phyloP scores from a whole-genome alignment of 2,113 vertebrate genomes.

The Aptenodytes forsteri region DNA sequence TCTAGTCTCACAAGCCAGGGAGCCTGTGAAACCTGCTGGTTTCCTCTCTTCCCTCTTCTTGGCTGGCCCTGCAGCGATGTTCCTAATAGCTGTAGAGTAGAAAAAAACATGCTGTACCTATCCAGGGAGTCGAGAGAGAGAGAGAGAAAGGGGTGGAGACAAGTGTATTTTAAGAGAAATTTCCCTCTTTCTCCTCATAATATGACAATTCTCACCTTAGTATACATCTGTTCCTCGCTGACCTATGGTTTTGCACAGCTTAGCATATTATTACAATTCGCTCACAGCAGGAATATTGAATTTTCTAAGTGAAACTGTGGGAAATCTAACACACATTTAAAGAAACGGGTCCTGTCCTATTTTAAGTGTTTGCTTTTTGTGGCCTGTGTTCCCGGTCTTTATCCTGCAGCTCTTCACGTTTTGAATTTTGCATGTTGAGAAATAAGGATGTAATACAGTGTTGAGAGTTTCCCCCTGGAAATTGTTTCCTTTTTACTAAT shows the following conservation, averaged over 20 bases:
- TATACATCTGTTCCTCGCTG: neutral
- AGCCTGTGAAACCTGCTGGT: neutral
- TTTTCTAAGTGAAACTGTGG: neutral
- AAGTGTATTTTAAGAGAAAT: neutral
- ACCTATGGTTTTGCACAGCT: slow-evolving; percentile 1
- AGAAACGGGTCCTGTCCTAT: neutral
- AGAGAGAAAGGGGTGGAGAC: neutral
- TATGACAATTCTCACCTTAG: neutral
- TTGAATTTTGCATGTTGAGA: neutral
- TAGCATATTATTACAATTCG: neutral
- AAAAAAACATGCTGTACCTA: neutral
- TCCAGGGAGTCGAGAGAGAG: neutral
- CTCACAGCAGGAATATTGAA: slow-evolving; percentile 19
- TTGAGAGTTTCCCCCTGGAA: neutral
- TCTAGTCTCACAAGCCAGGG: neutral
- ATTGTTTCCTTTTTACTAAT: neutral
- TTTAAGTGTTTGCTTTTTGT: neutral
- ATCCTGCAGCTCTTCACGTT: neutral
- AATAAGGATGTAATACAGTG: neutral
- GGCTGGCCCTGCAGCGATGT: neutral
- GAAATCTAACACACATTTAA: neutral
- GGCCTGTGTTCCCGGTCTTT: neutral
- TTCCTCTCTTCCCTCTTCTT: neutral
- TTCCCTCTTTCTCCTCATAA: neutral
- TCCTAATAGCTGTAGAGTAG: neutral